Evolutionary conservation across 1,140 invertebrate species (phyloP).

Genomic region (Lepidostoma basale): DNA sequence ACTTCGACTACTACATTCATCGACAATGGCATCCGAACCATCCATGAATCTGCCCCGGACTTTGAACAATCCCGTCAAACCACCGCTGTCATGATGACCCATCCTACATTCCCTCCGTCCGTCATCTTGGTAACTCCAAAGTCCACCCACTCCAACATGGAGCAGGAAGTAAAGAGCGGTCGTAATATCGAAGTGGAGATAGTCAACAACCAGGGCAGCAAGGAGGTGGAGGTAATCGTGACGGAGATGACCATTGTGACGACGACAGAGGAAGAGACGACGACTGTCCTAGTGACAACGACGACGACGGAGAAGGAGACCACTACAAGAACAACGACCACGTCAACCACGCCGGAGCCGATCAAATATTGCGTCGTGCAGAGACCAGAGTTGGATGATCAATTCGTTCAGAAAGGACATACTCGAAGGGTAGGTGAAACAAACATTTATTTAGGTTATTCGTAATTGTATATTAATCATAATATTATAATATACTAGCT

Average conservation of each 20-base stretch:
- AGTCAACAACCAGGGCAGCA: conserved; percentile 48
- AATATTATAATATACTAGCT: too few relatives aligned
- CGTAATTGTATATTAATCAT: too few relatives aligned
- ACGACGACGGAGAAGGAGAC: conserved; percentile 57
- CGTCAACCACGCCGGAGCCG: conserved; percentile 72
- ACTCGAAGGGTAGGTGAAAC: conserved; percentile 75
- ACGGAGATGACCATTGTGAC: conserved; percentile 59
- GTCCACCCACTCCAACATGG: conserved; percentile 52
- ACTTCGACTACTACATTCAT: conserved; percentile 54
- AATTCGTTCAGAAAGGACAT: conserved; percentile 75
- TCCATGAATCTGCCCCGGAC: conserved; percentile 55
- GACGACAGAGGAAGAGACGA: conserved; percentile 61
- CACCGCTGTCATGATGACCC: conserved; percentile 52
- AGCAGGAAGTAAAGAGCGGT: conserved; percentile 44
- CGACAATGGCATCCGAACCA: conserved; percentile 58
- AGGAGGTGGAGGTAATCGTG: conserved; percentile 51
- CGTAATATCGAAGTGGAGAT: conserved; percentile 49
- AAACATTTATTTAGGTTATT: too few relatives aligned
- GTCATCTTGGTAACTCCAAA: conserved; percentile 53
- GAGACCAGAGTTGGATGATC: conserved; percentile 74
- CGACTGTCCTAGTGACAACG: conserved; percentile 56
- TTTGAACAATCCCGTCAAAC: conserved; percentile 51
- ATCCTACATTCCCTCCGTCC: conserved; percentile 53
- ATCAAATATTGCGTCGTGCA: conserved; percentile 82
- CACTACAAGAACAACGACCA: conserved; percentile 63